Evolutionary conservation across 2,888 invertebrate species (phyloP).

Genomic region (Mimas tiliae): DNA sequence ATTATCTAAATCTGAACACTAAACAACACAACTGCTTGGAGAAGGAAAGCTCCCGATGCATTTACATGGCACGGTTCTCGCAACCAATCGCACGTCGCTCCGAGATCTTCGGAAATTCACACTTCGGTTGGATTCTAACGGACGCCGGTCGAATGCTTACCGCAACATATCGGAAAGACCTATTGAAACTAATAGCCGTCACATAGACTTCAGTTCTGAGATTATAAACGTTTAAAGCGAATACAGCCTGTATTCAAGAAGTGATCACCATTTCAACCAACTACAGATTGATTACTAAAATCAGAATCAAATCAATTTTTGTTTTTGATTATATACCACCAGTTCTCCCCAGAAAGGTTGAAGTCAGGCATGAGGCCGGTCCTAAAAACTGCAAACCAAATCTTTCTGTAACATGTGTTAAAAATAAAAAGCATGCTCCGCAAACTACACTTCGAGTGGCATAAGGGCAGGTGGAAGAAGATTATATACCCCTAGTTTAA

Average conservation of each 20-base stretch:
- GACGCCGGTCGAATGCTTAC: conserved; percentile 12
- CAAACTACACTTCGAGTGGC: too few relatives aligned
- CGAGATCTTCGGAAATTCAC: conserved; percentile 16
- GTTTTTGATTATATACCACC: too few relatives aligned
- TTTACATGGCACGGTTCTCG: neutral
- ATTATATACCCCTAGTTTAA: too few relatives aligned
- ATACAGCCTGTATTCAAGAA: neutral
- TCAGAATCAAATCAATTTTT: too few relatives aligned
- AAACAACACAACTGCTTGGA: neutral
- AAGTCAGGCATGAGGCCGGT: too few relatives aligned
- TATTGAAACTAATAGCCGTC: conserved; percentile 4
- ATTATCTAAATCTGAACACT: neutral
- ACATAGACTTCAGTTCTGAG: neutral
- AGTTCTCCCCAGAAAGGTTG: too few relatives aligned
- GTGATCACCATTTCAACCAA: too few relatives aligned
- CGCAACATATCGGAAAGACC: neutral
- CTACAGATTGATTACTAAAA: too few relatives aligned
- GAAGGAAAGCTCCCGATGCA: neutral
- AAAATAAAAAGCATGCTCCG: too few relatives aligned
- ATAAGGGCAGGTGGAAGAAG: too few relatives aligned
- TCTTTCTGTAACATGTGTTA: too few relatives aligned
- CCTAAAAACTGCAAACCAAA: too few relatives aligned
- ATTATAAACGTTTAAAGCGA: neutral
- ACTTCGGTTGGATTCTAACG: conserved; percentile 10
- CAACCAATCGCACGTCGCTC: conserved; percentile 9